phyloP scores from a whole-genome alignment of 2,113 vertebrate species.

The Thomomys bottae region DNA sequence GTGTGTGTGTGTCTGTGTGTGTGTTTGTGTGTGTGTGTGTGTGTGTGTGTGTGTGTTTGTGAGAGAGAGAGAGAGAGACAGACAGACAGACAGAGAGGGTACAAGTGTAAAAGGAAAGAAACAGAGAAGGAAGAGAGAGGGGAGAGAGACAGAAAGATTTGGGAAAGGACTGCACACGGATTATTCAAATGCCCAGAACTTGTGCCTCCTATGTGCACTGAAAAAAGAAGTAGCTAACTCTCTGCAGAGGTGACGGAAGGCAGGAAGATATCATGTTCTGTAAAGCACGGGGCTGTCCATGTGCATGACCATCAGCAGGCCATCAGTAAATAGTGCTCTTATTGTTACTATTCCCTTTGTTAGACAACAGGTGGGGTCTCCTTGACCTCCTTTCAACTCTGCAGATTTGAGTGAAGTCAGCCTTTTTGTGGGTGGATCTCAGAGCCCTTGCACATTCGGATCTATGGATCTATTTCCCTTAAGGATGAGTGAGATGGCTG shows the following conservation, averaged over 20 bases:
- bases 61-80: not conserved
- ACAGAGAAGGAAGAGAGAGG: too few relatives aligned
- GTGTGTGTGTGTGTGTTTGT: not conserved
- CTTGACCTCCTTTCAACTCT: not conserved
- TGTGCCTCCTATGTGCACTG: not conserved
- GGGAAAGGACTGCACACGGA: not conserved
- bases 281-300: not conserved
- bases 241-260: not conserved
- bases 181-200: not conserved
- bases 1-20: not conserved
- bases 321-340: not conserved
- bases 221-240: not conserved
- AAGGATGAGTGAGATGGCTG: not conserved
- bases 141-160: not conserved
- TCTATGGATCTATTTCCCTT: not conserved
- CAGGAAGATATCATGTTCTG: not conserved
- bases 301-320: conserved; percentile 7
- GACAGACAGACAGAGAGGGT: too few relatives aligned
- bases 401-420: not conserved
- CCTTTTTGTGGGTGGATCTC: not conserved
- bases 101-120: not conserved
- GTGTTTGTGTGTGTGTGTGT: not conserved
- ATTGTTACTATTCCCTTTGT: not conserved
- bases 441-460: not conserved
- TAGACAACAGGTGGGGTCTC: not conserved